Evolutionary conservation across 2,113 vertebrate genomes (phyloP), one percentile per base, ranked within the genome.

Genomic region (Silurus asotus): DNA sequence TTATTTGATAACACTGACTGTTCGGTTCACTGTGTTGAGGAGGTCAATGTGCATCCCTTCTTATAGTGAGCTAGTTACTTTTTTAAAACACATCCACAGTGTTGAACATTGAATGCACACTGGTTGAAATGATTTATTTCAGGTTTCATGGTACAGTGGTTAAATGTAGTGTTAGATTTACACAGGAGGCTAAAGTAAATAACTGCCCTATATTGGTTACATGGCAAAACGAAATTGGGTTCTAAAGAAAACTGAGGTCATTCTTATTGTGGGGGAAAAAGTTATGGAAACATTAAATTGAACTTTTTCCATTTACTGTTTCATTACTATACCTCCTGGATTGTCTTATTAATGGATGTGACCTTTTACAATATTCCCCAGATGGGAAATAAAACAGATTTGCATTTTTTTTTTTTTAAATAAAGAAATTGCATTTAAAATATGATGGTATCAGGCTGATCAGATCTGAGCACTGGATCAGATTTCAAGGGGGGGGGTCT

Each of bases 331-430:
- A 49, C 49, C 49, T 11, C 70, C 70, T 48, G 14, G 19, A 23
- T 23, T 5, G 70, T 49, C 70, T 23, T 49, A 51, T 74, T 74
- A 72, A 72, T 17, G 8, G 69, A 72, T 13, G 4, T 55, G 79
- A 86, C 53, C 59, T 87, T 87, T 77, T 51, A 49, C 20, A 8
- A 55, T n/a, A 7, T 76, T 55, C 49, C 23, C 23, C 74, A 55
- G 23, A 25, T 25, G 58, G 25, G 81, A 82, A 51, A 76, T 76
- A 20, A 62, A 76, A 75, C 51, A 6, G 61, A 25, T 67, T 65
- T 23, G 45, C 28, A n/a, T 77, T 37, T 45, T 19, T 19, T 45
- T 45, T 45, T 67, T 14, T 67, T 67, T 67, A 8, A 10, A 25
- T 65, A 10, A 25, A 25, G 64, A 65, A 4, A 25, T 25, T 17